These are phyloP conservation scores for Cordilura impudica DNA, from an alignment of 2,888 invertebrate genomes.

Conservation along the genomic window DNA sequence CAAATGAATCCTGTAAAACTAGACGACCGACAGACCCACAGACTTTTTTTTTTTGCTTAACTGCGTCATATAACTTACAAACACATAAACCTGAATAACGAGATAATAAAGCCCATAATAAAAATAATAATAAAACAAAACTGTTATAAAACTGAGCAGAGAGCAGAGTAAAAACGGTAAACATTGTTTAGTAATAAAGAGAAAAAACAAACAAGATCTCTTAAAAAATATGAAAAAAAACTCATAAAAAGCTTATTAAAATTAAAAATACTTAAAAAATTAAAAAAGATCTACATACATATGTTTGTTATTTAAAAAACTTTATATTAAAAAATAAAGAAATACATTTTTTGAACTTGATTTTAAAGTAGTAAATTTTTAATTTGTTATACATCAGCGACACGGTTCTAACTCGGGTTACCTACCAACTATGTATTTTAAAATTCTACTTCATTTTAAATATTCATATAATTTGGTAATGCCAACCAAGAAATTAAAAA, in stretches of 20 bases:
- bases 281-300: no score
- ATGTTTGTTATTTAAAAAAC: no score
- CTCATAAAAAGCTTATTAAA: not conserved
- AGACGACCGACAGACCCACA: constrained; percentile 64
- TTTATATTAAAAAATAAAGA: no score
- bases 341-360: no score
- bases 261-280: not conserved
- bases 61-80: not conserved
- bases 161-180: not conserved
- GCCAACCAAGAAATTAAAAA: no score
- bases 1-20: constrained; percentile 16
- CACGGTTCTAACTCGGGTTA: no score
- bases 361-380: no score
- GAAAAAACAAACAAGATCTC: not conserved
- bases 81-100: constrained; percentile 15
- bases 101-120: constrained; percentile 16
- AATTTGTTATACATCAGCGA: no score
- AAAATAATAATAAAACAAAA: constrained; percentile 9
- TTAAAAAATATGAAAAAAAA: not conserved
- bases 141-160: not conserved
- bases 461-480: no score
- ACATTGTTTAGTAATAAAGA: not conserved
- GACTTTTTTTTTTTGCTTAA: constrained; percentile 1
- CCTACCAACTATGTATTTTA: no score
- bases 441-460: no score